Evolutionary conservation across 1,140 invertebrate species (phyloP).

Genomic region (Heliconius hermathena): DNA sequence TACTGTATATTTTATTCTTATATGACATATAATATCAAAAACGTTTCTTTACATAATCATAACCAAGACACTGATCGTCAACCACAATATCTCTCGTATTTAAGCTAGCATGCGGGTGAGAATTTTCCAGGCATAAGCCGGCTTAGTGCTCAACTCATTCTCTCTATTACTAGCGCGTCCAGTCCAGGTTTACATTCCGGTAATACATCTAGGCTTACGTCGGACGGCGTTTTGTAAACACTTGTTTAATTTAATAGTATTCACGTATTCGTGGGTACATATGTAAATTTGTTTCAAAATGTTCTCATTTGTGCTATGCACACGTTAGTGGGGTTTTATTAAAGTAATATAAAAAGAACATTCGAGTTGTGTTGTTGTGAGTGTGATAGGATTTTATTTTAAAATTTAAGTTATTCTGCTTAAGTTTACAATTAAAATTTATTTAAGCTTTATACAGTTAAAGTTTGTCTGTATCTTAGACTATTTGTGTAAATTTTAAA

Average conservation of each 20-base stretch:
- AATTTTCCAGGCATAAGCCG: slow-evolving; percentile 23
- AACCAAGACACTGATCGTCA: too few relatives aligned
- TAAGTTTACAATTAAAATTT: neutral
- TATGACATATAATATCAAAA: too few relatives aligned
- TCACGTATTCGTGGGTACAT: neutral
- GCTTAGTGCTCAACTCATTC: slow-evolving; percentile 29
- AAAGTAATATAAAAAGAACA: neutral
- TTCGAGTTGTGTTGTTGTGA: neutral
- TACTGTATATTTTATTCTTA: too few relatives aligned
- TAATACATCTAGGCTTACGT: slow-evolving; percentile 31
- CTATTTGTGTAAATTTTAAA: neutral
- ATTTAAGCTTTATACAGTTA: neutral
- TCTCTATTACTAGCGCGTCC: slow-evolving; percentile 29
- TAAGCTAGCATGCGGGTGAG: too few relatives aligned
- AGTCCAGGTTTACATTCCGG: slow-evolving; percentile 21
- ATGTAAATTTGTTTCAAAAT: slow-evolving; percentile 15
- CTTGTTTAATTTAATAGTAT: slow-evolving; percentile 32
- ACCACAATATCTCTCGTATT: too few relatives aligned
- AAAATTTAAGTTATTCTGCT: neutral
- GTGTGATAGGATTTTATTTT: neutral
- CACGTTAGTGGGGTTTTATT: neutral
- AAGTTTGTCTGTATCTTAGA: neutral
- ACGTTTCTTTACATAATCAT: too few relatives aligned
- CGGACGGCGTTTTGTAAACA: slow-evolving; percentile 27
- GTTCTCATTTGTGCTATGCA: neutral